phyloP scores from a whole-genome alignment of 1,140 invertebrate species.

The Lycorma delicatula region DNA sequence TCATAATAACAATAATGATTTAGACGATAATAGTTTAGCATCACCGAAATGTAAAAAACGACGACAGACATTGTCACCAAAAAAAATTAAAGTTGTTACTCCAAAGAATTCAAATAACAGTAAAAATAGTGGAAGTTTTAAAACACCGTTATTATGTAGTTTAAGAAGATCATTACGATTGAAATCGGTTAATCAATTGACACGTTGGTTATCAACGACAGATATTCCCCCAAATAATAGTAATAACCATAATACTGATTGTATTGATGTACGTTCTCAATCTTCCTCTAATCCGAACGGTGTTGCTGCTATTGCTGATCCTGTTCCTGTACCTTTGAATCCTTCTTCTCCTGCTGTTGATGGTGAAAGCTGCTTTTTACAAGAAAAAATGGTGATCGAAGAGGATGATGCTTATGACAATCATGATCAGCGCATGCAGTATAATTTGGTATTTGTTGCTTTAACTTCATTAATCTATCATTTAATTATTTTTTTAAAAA shows the following conservation, averaged over 20 bases:
- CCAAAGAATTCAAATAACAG: background rate
- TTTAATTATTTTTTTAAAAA: too few species aligned
- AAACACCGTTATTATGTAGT: slow-evolving; percentile 15
- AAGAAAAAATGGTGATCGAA: too few species aligned
- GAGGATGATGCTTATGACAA: too few species aligned
- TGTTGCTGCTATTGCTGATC: too few species aligned
- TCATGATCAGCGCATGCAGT: too few species aligned
- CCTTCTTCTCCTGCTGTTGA: slow-evolving; percentile 17
- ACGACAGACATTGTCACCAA: slow-evolving; percentile 10
- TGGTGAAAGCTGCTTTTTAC: too few species aligned
- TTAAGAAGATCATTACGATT: slow-evolving; percentile 18
- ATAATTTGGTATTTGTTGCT: too few species aligned
- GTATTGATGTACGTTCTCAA: slow-evolving; percentile 28
- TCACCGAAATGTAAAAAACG: slow-evolving; percentile 8
- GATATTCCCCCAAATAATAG: background rate
- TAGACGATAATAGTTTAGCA: too few species aligned
- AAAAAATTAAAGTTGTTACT: too few species aligned
- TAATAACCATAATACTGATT: background rate
- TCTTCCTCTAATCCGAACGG: slow-evolving; percentile 24
- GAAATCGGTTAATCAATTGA: slow-evolving; percentile 17
- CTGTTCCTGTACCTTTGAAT: slow-evolving; percentile 10
- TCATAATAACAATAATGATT: too few species aligned
- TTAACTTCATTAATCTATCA: too few species aligned
- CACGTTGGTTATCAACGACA: slow-evolving; percentile 20
- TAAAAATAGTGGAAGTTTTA: slow-evolving; percentile 13